Evolutionary conservation across 2,888 invertebrate species (phyloP).

Genomic region (Drosophila mimetica): DNA sequence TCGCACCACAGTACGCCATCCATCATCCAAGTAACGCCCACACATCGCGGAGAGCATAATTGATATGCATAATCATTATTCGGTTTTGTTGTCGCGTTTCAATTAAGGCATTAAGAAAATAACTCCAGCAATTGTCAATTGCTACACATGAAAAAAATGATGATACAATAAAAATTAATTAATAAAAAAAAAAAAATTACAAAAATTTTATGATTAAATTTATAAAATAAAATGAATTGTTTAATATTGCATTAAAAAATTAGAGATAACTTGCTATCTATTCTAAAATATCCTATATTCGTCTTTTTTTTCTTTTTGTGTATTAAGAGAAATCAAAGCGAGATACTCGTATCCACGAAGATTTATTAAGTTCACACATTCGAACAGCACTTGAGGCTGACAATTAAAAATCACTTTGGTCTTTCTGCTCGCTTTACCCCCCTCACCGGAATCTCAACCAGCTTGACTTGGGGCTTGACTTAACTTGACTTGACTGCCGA

Average conservation of each 20-base stretch:
- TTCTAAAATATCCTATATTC: too few relatives aligned
- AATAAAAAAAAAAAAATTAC: neutral
- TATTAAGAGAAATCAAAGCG: conserved; percentile 4
- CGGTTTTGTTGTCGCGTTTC: conserved; percentile 40
- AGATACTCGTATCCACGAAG: conserved; percentile 38
- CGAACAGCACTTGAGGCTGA: conserved; percentile 73
- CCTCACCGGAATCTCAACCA: conserved; percentile 1
- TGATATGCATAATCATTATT: conserved; percentile 48
- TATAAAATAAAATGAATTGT: neutral
- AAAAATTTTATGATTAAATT: neutral
- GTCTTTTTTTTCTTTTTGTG: too few relatives aligned
- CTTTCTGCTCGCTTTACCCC: conserved; percentile 25
- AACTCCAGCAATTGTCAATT: conserved; percentile 39
- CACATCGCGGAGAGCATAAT: conserved; percentile 35
- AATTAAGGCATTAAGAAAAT: conserved; percentile 60
- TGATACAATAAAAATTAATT: neutral
- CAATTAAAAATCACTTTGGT: conserved; percentile 75
- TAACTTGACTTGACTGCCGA: conserved; percentile 44
- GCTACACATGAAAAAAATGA: neutral
- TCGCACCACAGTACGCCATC: conserved; percentile 2
- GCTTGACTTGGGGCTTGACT: conserved; percentile 35
- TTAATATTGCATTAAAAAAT: neutral
- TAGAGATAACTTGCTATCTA: too few relatives aligned
- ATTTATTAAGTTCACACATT: conserved; percentile 79
- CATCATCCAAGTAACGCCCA: conserved; percentile 15